Base-by-base conservation (phyloP, 2,888 invertebrate genomes). In the Leptothorax acervorum region DNA sequence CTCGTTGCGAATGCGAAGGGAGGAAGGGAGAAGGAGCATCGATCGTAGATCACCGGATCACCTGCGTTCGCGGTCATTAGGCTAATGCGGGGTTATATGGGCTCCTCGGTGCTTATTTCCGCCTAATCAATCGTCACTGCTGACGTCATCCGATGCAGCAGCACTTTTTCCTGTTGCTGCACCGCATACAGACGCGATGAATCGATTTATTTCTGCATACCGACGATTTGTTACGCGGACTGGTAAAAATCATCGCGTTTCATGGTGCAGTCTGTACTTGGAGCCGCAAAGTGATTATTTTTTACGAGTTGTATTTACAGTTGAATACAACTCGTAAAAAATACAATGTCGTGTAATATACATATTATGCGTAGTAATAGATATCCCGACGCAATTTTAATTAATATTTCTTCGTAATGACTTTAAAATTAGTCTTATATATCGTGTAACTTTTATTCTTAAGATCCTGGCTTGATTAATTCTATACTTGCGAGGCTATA, bases 21-120 rank as follows among this genome's bases (percentile, higher is more conserved):
- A 18, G 45, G 6, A 39, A 11, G 35, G 15, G 55, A 15, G 65
- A 39, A 12, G 3, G 82, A 60, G 73, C 78, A 74, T 62, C 79
- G 89, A 91, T 87, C 92, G 90, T 92, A 91, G 91, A 92, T 92
- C 92, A 92, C 90, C 87, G 88, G 90, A 92, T 92, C 90, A 89
- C 89, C 89, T 90, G 91, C 87, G 88, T 87, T 88, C 86, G 86
- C 89, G 88, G 90, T 91, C 91, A 91, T 92, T 93, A 91, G 89
- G 90, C 92, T 91, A 91, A 93, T 90, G 89, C 89, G 86, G 86
- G 88, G 86, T 79, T 79, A 73, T 75, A 82, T 53, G 35, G 82
- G 53, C 63, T 42, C 23, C 82, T 71, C 71, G 42, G 48, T 82
- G 84, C 85, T 87, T 87, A 84, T 88, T 88, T 88, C 88, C 86